Evolutionary conservation across 2,113 vertebrate species (phyloP).

Genomic region (Syrrhaptes paradoxus): DNA sequence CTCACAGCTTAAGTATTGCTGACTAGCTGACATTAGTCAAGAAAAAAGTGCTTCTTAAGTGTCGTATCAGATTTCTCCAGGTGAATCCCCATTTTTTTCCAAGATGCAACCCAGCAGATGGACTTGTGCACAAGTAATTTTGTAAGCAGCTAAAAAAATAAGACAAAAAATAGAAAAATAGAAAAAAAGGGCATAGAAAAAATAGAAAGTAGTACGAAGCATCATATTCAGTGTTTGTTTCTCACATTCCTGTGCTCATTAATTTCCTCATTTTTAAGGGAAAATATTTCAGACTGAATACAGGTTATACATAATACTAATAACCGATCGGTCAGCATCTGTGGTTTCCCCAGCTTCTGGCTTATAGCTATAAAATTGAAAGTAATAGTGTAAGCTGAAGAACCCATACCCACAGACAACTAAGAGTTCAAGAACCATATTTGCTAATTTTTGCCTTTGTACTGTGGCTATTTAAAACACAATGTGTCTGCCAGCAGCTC

Average conservation of each 20-base stretch:
- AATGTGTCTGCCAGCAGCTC: not conserved
- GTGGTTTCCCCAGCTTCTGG: not conserved
- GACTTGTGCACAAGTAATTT: not conserved
- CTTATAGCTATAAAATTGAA: not conserved
- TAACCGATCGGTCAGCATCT: not conserved
- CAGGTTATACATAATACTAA: not conserved
- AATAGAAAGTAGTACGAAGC: not conserved
- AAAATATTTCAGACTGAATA: not conserved
- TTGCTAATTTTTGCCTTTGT: not conserved
- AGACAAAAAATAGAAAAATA: not conserved
- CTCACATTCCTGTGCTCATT: not conserved
- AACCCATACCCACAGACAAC: not conserved
- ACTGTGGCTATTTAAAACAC: not conserved
- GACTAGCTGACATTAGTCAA: not conserved
- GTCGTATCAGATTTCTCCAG: not conserved
- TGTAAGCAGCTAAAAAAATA: not conserved
- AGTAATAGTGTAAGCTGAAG: not conserved
- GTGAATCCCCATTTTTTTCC: conserved; percentile 6
- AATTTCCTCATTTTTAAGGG: not conserved
- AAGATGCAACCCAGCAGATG: conserved; percentile 3
- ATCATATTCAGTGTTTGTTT: not conserved
- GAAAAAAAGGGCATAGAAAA: not conserved
- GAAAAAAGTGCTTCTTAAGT: not conserved
- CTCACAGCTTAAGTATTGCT: not conserved
- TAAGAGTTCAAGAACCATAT: not conserved